Evolutionary conservation across 2,797 vertebrate species (phyloP), one percentile per base, ranked within the genome.

Genomic region (Botia almorhae): DNA sequence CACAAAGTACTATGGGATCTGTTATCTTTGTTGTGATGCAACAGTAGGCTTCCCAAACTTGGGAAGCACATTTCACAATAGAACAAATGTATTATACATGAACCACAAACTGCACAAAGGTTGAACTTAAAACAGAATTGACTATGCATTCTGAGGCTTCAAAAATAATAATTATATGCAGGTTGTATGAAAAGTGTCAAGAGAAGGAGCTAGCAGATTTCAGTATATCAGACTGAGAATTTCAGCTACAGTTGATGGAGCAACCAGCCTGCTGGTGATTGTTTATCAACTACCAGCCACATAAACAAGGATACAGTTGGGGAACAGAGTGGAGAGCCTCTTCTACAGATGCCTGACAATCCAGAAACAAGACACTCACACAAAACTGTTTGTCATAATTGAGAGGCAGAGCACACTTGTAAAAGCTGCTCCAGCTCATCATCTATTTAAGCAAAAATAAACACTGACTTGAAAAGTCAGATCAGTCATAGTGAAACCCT

Each of bases 391-490:
- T 86, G 83, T 83, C 77, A 76, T 43, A 61, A 75, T 73, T 76
- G 69, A 60, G 56, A 82, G 61, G 64, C 58, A 75, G 60, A 82
- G 58, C 26, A 74, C 72, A 83, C 78, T 60, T 83, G 74, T 43
- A 83, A 79, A 81, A 83, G 64, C 65, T 72, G 56, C 50, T 70
- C 39, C 65, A 51, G 76, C 79, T 82, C 74, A 50, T 85, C 85
- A 79, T 80, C 80, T 82, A 51, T 82, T 74, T 82, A 60, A 80
- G 55, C 63, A 68, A 83, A 61, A 83, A 87, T 85, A 84, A 83
- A 84, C 74, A 63, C 39, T 87, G 87, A 82, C 74, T 86, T 81
- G 50, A 71, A 83, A 84, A 84, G 75, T 85, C 85, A 81, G 80
- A 82, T 84, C 80, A 82, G 85, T 87, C 84, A 88, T 73, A 51